Evolutionary conservation across 2,113 vertebrate genomes (phyloP).

Genomic region (Epinephelus moara): DNA sequence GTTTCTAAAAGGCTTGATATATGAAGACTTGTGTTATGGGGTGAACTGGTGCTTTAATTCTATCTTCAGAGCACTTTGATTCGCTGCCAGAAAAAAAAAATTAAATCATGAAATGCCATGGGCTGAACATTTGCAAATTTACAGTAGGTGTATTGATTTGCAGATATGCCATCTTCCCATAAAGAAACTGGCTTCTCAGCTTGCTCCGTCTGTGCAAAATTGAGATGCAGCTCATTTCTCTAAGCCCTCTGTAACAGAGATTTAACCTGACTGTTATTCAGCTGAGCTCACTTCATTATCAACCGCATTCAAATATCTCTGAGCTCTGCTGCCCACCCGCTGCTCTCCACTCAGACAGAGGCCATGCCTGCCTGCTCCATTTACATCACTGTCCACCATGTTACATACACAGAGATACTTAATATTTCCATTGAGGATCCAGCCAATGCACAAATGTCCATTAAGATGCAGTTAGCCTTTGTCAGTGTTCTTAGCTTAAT

Average conservation of each 20-base stretch:
- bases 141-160: slow-evolving; percentile 2
- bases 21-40: neutral
- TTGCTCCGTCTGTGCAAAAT: neutral
- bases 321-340: slow-evolving; percentile 46
- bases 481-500: slow-evolving; percentile 36
- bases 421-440: slow-evolving; percentile 39
- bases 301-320: slow-evolving; percentile 50
- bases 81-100: neutral
- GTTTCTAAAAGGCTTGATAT: neutral
- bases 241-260: slow-evolving; percentile 34
- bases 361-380: slow-evolving; percentile 46
- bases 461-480: slow-evolving; percentile 53
- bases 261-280: slow-evolving; percentile 56
- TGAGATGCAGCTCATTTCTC: slow-evolving; percentile 33
- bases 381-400: slow-evolving; percentile 49
- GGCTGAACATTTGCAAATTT: neutral
- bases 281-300: slow-evolving; percentile 62
- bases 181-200: neutral
- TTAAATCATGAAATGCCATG: neutral
- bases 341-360: slow-evolving; percentile 40
- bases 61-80: neutral
- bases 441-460: slow-evolving; percentile 45
- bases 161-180: neutral
- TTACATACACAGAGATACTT: slow-evolving; percentile 29
- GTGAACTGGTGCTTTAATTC: neutral